Evolutionary conservation across 2,888 invertebrate genomes (phyloP), one percentile per base, ranked within the genome.

Genomic region (Ochropleura plecta): DNA sequence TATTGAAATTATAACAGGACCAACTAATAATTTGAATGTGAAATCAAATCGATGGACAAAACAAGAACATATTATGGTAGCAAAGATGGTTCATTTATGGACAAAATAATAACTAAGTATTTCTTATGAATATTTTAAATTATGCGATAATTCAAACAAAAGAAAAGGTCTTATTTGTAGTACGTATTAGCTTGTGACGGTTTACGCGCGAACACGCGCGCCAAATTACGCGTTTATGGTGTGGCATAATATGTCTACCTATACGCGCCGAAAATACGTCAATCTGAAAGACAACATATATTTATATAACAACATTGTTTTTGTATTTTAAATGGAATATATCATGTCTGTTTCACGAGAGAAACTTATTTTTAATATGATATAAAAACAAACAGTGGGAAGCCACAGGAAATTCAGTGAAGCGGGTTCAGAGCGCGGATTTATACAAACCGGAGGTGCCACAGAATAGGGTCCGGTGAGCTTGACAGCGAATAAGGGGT

Each of bases 361-460:
- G 51, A 78, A 82, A 81, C 81, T 87, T 70, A 80, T 86, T 86
- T 57, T 86, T 85, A 88, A 90, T 88, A 88, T 82, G 87, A 89
- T 82, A 84, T 78, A 83, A 89, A 91, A 90, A 91, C 88, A 91
- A 90, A 90, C 84, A 89, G 84, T 81, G 83, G 87, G 88, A 91
- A 88, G 79, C 84, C 86, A 83, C 79, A 86, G 89, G 85, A 88
- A 89, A 87, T 86, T 85, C 89, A 89, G 89, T 87, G 88, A 79
- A 85, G 87, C 88, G 85, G 76, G 85, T 84, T 74, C 70, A 64
- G 82, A 81, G 78, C 78, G 84, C 77, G 86, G 88, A 88, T 90
- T 91, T 90, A 79, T 88, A 90, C 90, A 90, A 91, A 89, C 88
- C 86, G 87, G 84, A 84, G 82, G 76, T 82, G 82, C 76, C 62